Base-by-base conservation (phyloP, 2,888 invertebrate species). In the Pheosia gnoma region DNA sequence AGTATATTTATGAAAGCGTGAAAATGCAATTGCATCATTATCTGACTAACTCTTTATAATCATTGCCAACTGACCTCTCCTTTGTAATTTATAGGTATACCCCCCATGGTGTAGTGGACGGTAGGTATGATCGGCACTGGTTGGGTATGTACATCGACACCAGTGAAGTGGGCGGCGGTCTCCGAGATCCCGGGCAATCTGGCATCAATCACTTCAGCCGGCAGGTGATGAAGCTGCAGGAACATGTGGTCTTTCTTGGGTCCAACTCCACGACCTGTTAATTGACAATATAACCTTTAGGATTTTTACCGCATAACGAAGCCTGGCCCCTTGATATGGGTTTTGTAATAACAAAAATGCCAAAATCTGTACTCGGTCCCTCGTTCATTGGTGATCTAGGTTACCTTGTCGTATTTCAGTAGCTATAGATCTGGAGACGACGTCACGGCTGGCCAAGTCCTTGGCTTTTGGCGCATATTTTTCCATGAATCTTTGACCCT, bases 81-180 rank as follows among this genome's bases (percentile, higher is more conserved):
- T 82, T 96, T 97, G 87, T 97, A 98, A 89, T 99, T 99, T 11
- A 99, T 99, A 0, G 99, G 99, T 54, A 98, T 94, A 13, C 99
- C 99, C 8, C 99, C 99, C 99, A 99, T 99, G 79, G 99, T 99
- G 90, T 99, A 99, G 90, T 99, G 99, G 0, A 99, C 99, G 0
- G 99, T 99, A 2, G 99, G 99, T 63, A 99, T 90, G 4, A 99
- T 98, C 0, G 99, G 99, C 75, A 99, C 97, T 0, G 99, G 99
- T 81, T 99, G 98, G 11, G 97, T 96, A 4, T 97, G 98, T 0
- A 99, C 98, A 87, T 99, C 99, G 0, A 98, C 98, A 6, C 99
- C 99, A 6, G 99, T 98, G 85, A 99, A 99, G 63, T 99, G 98
- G 96, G 96, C 97, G 0, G 99, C 99, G 0, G 99, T 99, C 91